These are phyloP conservation scores for Enoplosus armatus DNA, from an alignment of 2,797 vertebrate genomes.

Conservation along the genomic window DNA sequence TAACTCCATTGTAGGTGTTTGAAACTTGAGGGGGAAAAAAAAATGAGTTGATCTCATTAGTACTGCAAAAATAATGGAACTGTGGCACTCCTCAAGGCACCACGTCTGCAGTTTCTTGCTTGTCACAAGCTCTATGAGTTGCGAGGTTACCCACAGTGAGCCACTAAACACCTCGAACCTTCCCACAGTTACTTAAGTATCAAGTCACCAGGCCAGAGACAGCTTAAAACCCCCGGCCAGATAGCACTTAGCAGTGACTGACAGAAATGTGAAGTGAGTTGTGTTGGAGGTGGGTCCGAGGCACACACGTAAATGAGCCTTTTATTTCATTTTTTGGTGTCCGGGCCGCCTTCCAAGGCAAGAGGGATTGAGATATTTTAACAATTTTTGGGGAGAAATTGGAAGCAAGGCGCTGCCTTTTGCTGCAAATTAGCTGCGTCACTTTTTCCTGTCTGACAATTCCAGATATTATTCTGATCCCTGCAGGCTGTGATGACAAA, in stretches of 20 bases:
- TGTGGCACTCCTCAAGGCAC: slow-evolving; percentile 3
- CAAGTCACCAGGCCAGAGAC: slow-evolving; percentile 61
- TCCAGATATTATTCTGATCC: slow-evolving; percentile 20
- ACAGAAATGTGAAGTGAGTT: slow-evolving; percentile 66
- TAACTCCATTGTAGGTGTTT: neutral
- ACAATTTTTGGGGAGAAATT: slow-evolving; percentile 42
- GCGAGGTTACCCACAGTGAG: slow-evolving; percentile 67
- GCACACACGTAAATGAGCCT: slow-evolving; percentile 57
- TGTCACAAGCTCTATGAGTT: slow-evolving; percentile 51
- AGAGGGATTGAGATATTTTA: slow-evolving; percentile 31
- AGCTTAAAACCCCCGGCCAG: slow-evolving; percentile 52
- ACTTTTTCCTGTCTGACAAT: slow-evolving; percentile 35
- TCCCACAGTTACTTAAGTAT: slow-evolving; percentile 70
- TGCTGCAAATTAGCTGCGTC: slow-evolving; percentile 1
- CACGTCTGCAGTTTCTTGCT: slow-evolving; percentile 53
- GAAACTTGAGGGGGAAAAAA: neutral
- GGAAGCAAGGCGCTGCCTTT: slow-evolving; percentile 30
- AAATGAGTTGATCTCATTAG: neutral
- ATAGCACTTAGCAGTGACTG: slow-evolving; percentile 68
- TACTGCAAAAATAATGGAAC: neutral
- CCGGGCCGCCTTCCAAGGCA: slow-evolving; percentile 14
- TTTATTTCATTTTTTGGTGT: slow-evolving; percentile 52
- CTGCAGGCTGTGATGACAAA: slow-evolving; percentile 6
- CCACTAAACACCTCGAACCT: slow-evolving; percentile 76
- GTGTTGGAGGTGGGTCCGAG: slow-evolving; percentile 37